phyloP scores from a whole-genome alignment of 2,797 vertebrate species.

The Pseudomugil tenellus region DNA sequence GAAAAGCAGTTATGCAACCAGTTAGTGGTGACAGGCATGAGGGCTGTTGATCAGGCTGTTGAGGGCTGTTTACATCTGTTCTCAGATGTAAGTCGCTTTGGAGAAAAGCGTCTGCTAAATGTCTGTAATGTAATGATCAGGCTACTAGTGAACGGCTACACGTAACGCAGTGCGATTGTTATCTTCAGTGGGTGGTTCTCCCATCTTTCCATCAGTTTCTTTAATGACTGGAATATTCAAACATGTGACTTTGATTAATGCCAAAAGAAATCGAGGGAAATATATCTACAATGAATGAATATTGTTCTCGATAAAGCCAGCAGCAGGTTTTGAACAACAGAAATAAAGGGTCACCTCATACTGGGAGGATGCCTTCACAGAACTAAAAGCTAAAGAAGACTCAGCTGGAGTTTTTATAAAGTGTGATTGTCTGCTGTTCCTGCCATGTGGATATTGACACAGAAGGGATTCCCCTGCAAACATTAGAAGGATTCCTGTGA shows the following conservation, averaged over 20 bases:
- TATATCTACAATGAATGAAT: neutral
- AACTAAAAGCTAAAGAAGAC: neutral
- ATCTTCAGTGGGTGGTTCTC: slow-evolving; percentile 34
- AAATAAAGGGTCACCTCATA: too few relatives aligned
- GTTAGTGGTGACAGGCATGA: too few relatives aligned
- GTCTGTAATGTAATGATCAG: too few relatives aligned
- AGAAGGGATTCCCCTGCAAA: too few relatives aligned
- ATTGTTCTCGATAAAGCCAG: neutral
- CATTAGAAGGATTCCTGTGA: neutral
- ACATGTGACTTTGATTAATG: neutral
- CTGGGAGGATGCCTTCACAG: neutral
- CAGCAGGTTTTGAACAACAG: neutral
- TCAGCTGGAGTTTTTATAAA: neutral
- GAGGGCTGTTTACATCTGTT: too few relatives aligned
- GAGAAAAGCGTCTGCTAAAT: too few relatives aligned
- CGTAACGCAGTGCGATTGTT: slow-evolving; percentile 33
- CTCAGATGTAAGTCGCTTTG: too few relatives aligned
- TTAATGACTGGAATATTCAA: slow-evolving; percentile 64
- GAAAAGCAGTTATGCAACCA: slow-evolving; percentile 28
- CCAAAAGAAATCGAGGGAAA: neutral
- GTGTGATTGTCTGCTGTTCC: neutral
- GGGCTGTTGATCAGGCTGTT: neutral
- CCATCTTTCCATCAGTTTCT: slow-evolving; percentile 40
- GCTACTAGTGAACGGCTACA: slow-evolving; percentile 8
- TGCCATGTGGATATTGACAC: too few relatives aligned